Percentiles rank a stretch among this genome's conserved stretches.
Evolutionary conservation across 2,113 vertebrate species (phyloP).

Genomic region (Gallinago media): DNA sequence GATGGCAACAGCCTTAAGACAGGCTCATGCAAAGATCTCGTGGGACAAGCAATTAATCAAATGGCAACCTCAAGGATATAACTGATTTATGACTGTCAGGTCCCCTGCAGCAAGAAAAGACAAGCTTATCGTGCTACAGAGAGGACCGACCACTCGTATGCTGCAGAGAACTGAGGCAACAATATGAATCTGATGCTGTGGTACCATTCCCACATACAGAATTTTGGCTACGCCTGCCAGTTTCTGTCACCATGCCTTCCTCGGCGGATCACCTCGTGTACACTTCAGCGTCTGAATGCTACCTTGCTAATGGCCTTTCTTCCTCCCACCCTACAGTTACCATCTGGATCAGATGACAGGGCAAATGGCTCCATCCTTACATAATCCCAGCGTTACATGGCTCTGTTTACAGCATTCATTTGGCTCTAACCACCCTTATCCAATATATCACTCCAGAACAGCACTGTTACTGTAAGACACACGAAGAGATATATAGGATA

Average conservation of each 20-base stretch:
- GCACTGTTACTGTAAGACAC: neutral
- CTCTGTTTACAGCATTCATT: neutral
- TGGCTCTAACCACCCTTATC: neutral
- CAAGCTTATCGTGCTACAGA: neutral
- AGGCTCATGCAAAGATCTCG: neutral
- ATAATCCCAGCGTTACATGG: neutral
- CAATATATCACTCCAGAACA: neutral
- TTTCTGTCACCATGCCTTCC: neutral
- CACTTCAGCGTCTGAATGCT: neutral
- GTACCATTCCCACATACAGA: neutral
- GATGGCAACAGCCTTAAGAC: neutral
- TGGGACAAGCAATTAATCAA: neutral
- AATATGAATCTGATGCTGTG: fast-evolving
- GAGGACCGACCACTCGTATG: neutral
- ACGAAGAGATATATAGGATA: neutral
- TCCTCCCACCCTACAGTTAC: neutral
- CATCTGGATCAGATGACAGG: neutral
- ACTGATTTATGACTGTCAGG: neutral
- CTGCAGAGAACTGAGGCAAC: neutral
- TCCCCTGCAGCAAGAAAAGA: neutral
- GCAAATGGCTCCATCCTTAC: neutral
- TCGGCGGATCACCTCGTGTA: fast-evolving
- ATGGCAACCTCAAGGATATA: neutral
- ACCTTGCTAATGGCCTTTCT: neutral
- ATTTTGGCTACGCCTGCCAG: neutral